Evolutionary conservation across 2,113 vertebrate species (phyloP).

Genomic region (Elaphurus davidianus): DNA sequence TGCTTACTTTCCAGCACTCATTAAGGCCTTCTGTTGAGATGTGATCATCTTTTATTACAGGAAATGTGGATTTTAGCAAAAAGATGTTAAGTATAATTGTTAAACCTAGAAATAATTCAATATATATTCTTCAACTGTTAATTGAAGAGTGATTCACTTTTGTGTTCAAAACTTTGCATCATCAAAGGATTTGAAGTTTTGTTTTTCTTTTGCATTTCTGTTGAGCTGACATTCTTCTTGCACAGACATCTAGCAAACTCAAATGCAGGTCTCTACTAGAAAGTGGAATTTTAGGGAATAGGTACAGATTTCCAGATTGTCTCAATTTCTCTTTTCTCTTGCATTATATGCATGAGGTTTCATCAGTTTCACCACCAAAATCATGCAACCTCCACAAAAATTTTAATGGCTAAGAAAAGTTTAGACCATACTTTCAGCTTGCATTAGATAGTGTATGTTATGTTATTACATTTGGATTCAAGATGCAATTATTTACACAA

Average conservation of each 20-base stretch:
- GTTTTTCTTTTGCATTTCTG: neutral
- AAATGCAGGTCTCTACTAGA: neutral
- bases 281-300: neutral
- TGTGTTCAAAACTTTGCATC: neutral
- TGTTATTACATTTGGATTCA: neutral
- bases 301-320: neutral
- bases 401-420: neutral
- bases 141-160: neutral
- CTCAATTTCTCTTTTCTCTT: neutral
- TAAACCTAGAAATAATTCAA: neutral
- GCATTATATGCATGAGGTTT: neutral
- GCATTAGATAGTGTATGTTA: neutral
- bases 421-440: neutral
- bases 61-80: neutral
- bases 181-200: neutral
- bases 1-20: neutral
- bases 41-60: neutral
- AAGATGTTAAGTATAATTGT: neutral
- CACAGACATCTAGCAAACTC: neutral
- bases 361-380: neutral
- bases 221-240: neutral
- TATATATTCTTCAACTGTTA: neutral
- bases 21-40: neutral
- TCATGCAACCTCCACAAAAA: neutral
- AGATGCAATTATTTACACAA: neutral